A percentile compares a stretch with the other conserved stretches of the same genome.
Evolutionary conservation across 2,888 invertebrate genomes (phyloP).

Genomic region (Tetragnatha montana): DNA sequence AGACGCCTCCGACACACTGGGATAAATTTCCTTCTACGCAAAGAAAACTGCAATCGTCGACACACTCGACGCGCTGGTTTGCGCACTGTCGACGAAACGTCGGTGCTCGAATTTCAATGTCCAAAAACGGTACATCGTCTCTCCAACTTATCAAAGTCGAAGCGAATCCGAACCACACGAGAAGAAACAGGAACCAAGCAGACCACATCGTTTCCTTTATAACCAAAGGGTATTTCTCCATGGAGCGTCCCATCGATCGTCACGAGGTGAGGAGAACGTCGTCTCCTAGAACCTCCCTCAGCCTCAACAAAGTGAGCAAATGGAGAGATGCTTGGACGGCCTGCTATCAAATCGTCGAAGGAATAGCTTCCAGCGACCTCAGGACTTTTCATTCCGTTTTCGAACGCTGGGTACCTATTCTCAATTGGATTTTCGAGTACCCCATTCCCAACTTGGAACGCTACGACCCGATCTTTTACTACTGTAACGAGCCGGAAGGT

Average conservation of each 20-base stretch:
- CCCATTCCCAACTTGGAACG: background rate
- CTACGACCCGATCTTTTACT: constrained; percentile 8
- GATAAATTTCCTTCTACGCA: background rate
- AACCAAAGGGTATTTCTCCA: background rate
- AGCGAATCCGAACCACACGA: background rate
- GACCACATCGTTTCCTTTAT: constrained; percentile 8
- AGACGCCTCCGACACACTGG: constrained; percentile 5
- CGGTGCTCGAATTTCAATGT: background rate
- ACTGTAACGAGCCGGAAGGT: constrained; percentile 1
- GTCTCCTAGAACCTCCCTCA: background rate
- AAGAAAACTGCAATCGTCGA: constrained; percentile 21
- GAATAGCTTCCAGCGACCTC: background rate
- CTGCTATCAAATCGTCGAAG: constrained; percentile 11
- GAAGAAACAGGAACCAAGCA: background rate
- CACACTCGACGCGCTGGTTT: background rate
- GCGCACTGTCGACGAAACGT: background rate
- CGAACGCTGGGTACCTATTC: constrained; percentile 4
- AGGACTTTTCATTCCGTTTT: constrained; percentile 4
- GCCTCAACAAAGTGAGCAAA: background rate
- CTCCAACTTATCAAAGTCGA: too few species aligned
- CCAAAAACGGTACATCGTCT: background rate
- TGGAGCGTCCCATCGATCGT: constrained; percentile 9
- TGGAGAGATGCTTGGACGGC: constrained; percentile 24
- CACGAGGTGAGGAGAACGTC: constrained; percentile 8
- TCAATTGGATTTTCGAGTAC: constrained; percentile 7